These are phyloP conservation scores for Spodoptera litura DNA, from an alignment of 1,140 invertebrate genomes.

Conservation along the genomic window DNA sequence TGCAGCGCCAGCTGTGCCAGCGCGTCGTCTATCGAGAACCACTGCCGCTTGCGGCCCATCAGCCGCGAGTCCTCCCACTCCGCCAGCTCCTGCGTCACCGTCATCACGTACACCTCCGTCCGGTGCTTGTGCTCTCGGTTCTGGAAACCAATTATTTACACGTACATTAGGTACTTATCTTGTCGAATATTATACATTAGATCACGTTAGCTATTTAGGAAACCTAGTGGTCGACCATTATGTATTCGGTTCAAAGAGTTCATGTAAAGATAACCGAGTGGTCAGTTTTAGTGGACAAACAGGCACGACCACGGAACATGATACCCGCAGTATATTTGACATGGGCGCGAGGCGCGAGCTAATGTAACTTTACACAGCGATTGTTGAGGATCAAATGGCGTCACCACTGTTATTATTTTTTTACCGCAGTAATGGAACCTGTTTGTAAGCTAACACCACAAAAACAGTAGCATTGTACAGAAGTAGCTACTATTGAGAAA, in stretches of 20 bases:
- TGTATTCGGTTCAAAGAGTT: constrained; percentile 27
- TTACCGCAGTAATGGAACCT: constrained; percentile 21
- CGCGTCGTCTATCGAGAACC: constrained; percentile 96
- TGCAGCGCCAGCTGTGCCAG: constrained; percentile 93
- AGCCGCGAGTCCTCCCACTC: constrained; percentile 97
- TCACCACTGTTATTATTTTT: constrained; percentile 19
- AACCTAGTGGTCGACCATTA: background rate
- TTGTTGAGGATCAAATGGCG: constrained; percentile 26
- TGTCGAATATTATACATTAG: background rate
- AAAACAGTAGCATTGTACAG: constrained; percentile 18
- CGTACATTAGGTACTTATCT: no score
- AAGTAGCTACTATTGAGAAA: background rate
- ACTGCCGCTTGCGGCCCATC: constrained; percentile 95
- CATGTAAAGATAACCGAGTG: constrained; percentile 19
- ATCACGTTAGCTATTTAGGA: background rate
- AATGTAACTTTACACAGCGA: constrained; percentile 35
- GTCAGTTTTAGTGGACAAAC: constrained; percentile 14
- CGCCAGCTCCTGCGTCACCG: constrained; percentile 95
- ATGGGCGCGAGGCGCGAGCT: background rate
- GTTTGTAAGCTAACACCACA: constrained; percentile 8
- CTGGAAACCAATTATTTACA: constrained; percentile 82
- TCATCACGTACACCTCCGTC: constrained; percentile 97
- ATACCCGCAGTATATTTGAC: constrained; percentile 26
- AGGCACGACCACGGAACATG: constrained; percentile 20
- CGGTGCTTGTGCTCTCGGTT: constrained; percentile 96